Evolutionary conservation across 2,113 vertebrate genomes (phyloP), one percentile per base, ranked within the genome.

Genomic region (Oncorhynchus kisutch): DNA sequence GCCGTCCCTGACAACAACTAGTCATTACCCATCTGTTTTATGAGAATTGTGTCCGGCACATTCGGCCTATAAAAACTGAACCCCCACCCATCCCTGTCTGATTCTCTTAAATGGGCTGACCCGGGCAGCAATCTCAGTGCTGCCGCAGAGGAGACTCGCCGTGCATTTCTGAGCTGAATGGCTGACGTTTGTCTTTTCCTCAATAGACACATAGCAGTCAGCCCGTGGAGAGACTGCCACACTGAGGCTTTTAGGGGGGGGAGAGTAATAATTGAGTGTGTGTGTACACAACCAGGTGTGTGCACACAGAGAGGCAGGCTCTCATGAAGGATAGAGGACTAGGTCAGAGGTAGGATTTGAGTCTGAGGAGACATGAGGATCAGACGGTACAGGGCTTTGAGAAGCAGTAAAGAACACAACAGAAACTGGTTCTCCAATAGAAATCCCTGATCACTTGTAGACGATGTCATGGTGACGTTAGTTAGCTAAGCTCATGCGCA

Each of bases 21-120:
- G 90, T 90, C 87, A 92, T 93, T 93, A 92, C 87, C 92, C 92
- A 93, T 93, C 92, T 94, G 92, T 88, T 92, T 88, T 88, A 87
- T 88, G 90, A 89, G 90, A 86, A 85, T 77, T 81, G 83, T 81
- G 84, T 87, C 81, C 81, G 78, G 87, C 87, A 81, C 82, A 78
- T 76, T 74, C 67, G 18, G 83, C 73, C 84, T 78, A 87, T 92
- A 89, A 92, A 88, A 83, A 77, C 65, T 64, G 77, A 67, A 83
- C 84, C 20, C 72, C 45, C 81, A 9, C 25, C 29, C n/a, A 22
- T 29, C 73, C 67, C 70, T 9, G 80, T 82, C 64, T 87, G 87
- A 87, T 74, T 79, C 81, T 77, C 74, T 87, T 81, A 79, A 90
- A 86, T 79, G 77, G 77, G 73, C 73, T 66, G 78, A 89, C 73